These are phyloP conservation scores for Lontra canadensis DNA, from an alignment of 2,113 vertebrate genomes.

Conservation along the genomic window DNA sequence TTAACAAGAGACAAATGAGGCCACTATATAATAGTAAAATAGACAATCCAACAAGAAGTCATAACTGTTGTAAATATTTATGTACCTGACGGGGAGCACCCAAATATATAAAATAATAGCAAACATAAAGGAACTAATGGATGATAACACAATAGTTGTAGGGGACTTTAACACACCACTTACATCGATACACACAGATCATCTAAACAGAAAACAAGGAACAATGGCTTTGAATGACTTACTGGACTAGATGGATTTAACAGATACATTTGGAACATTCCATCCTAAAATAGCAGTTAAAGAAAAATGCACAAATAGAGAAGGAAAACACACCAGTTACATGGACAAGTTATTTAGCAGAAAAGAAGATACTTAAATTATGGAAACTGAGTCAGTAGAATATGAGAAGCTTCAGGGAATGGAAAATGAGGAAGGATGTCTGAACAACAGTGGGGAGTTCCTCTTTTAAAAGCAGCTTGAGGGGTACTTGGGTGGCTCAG, in stretches of 20 bases:
- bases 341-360: conserved; percentile 96
- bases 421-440: conserved; percentile 88
- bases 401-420: conserved; percentile 85
- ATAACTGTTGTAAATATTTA: too few relatives aligned
- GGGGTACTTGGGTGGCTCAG: too few relatives aligned
- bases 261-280: background rate
- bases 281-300: conserved; percentile 73
- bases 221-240: background rate
- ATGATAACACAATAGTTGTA: too few relatives aligned
- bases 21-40: too few relatives aligned
- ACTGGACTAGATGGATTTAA: background rate
- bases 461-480: conserved; percentile 96
- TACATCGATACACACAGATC: too few relatives aligned
- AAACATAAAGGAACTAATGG: too few relatives aligned
- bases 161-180: too few relatives aligned
- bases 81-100: too few relatives aligned
- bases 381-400: conserved; percentile 88
- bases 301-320: conserved; percentile 91
- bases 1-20: too few relatives aligned
- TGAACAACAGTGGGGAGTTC: conserved; percentile 89
- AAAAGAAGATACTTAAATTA: conserved; percentile 91
- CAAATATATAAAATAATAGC: too few relatives aligned
- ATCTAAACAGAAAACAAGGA: background rate
- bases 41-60: too few relatives aligned
- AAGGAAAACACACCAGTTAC: conserved; percentile 96